phyloP scores from a whole-genome alignment of 2,888 invertebrate genomes.

The Ichneumoninae sp. region DNA sequence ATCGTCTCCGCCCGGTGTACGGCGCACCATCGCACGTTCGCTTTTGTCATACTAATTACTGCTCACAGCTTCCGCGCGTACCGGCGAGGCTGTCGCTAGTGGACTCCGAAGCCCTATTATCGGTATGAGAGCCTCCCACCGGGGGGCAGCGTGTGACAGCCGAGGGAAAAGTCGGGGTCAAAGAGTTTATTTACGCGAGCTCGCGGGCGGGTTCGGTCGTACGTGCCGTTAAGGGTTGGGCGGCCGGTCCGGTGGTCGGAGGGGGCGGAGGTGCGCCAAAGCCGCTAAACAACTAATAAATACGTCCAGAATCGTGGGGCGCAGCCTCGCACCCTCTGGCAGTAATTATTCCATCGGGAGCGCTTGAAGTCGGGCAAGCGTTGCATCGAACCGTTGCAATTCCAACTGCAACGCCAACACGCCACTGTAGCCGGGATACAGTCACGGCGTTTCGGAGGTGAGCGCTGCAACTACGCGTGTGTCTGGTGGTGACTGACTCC shows the following conservation, averaged over 20 bases:
- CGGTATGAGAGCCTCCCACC: conserved; percentile 42
- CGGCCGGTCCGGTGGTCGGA: conserved; percentile 22
- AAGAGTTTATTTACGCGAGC: conserved; percentile 60
- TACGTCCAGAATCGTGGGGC: conserved; percentile 45
- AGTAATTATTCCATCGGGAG: conserved; percentile 62
- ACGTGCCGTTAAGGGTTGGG: conserved; percentile 5
- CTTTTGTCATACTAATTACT: conserved; percentile 66
- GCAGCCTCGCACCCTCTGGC: conserved; percentile 20
- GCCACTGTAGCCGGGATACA: neutral
- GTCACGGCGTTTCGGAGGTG: conserved; percentile 15
- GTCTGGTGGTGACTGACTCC: conserved; percentile 41
- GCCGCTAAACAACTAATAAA: conserved; percentile 65
- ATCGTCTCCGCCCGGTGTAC: conserved; percentile 11
- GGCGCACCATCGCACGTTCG: conserved; percentile 19
- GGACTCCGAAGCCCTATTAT: conserved; percentile 46
- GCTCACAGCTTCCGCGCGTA: conserved; percentile 51
- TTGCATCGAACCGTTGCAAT: conserved; percentile 38
- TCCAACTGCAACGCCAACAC: conserved; percentile 3
- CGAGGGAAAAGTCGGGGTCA: conserved; percentile 62
- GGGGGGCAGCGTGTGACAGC: conserved; percentile 55
- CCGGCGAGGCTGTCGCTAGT: neutral
- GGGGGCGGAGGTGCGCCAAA: conserved; percentile 47
- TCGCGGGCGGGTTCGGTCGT: neutral
- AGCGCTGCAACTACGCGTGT: neutral
- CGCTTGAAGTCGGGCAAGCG: conserved; percentile 45